Conservation (phyloP, 2,888 invertebrate species). For the Zonitis immaculata region DNA sequence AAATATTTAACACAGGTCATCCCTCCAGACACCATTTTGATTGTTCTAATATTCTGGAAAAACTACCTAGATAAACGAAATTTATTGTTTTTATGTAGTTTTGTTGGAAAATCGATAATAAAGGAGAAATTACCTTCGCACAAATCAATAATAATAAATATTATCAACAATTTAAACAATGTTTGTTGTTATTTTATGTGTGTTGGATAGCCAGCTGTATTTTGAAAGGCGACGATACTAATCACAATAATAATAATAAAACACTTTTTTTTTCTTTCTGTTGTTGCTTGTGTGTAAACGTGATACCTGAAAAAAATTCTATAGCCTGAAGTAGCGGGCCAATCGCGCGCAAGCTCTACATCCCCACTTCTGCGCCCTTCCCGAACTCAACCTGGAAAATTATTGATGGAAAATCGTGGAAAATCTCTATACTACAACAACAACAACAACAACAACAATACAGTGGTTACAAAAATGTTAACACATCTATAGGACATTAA, state of each 20-base stretch:
- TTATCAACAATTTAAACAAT: too few relatives aligned
- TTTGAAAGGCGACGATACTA: too few relatives aligned
- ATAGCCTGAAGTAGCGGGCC: not conserved
- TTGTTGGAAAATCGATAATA: too few relatives aligned
- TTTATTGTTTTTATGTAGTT: not conserved
- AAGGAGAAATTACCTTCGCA: too few relatives aligned
- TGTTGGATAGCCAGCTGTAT: too few relatives aligned
- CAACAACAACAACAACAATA: not conserved
- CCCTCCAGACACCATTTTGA: conserved; percentile 70
- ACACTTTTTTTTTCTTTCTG: too few relatives aligned
- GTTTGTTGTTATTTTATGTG: too few relatives aligned
- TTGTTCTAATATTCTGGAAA: not conserved
- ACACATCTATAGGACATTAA: too few relatives aligned
- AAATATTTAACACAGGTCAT: conserved; percentile 87
- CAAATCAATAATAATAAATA: too few relatives aligned
- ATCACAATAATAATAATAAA: too few relatives aligned
- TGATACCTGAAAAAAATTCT: not conserved
- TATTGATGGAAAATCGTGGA: conserved; percentile 1
- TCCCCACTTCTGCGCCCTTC: not conserved
- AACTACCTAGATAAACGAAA: not conserved
- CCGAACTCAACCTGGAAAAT: not conserved
- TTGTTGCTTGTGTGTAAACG: not conserved
- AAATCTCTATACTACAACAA: not conserved
- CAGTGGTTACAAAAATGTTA: not conserved
- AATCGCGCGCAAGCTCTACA: not conserved